Evolutionary conservation across 2,113 vertebrate species (phyloP).

Genomic region (Coryphaenoides rupestris): DNA sequence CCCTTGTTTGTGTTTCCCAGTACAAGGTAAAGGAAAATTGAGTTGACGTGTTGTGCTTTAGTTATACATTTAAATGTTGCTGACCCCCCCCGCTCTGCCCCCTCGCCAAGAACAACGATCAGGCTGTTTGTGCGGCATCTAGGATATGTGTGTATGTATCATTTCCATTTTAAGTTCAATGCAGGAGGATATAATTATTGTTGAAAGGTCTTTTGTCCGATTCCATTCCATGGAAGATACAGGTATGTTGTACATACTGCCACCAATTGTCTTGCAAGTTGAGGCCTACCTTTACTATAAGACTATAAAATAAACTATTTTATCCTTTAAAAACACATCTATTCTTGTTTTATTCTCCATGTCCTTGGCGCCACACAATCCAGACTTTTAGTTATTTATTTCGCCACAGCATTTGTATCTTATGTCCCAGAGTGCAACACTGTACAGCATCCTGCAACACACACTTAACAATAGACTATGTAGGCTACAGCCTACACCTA

Average conservation of each 20-base stretch:
- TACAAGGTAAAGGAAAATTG: conserved; percentile 48
- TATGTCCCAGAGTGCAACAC: too few species aligned
- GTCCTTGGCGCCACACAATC: too few species aligned
- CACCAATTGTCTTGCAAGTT: conserved; percentile 96
- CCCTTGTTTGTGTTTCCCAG: conserved; percentile 45
- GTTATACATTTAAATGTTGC: conserved; percentile 63
- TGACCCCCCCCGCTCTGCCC: conserved; percentile 35
- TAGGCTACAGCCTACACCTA: too few species aligned
- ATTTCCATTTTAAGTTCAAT: conserved; percentile 66
- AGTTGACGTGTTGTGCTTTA: conserved; percentile 67
- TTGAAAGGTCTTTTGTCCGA: conserved; percentile 76
- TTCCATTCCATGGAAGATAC: conserved; percentile 89
- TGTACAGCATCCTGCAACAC: too few species aligned
- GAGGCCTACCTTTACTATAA: conserved; percentile 98
- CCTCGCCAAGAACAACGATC: conserved; percentile 30
- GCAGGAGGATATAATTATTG: conserved; percentile 75
- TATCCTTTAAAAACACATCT: conserved; percentile 77
- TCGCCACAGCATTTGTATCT: too few species aligned
- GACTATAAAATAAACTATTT: conserved; percentile 99
- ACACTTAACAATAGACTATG: too few species aligned
- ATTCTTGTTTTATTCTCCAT: conserved; percentile 5
- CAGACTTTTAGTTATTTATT: too few species aligned
- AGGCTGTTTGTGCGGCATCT: conserved; percentile 59
- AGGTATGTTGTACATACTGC: conserved; percentile 99
- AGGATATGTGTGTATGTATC: conserved; percentile 72